Percentiles rank a stretch among this genome's conserved stretches.
These are phyloP conservation scores for Chloromyia formosa DNA, from an alignment of 2,888 invertebrate species.

Conservation along the genomic window DNA sequence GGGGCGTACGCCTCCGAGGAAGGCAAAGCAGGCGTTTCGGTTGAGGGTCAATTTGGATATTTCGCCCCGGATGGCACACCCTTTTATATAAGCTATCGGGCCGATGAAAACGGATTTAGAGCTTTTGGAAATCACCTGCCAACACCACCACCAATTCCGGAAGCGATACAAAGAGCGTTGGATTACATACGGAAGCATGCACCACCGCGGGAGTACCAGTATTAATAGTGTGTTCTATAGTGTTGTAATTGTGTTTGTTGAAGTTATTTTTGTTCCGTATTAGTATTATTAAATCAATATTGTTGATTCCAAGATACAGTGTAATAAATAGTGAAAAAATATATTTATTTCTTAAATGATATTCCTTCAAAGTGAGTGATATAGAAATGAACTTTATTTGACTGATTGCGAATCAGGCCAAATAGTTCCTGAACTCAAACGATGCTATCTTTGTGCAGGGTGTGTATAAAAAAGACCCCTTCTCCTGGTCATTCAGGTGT, in stretches of 20 bases:
- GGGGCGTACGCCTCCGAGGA: slow-evolving; percentile 36
- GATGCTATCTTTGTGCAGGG: no score
- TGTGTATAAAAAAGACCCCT: no score
- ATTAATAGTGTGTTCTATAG: background rate
- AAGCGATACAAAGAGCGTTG: slow-evolving; percentile 24
- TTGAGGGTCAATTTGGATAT: slow-evolving; percentile 31
- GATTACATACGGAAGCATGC: slow-evolving; percentile 28
- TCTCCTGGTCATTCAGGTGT: no score
- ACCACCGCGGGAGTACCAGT: background rate
- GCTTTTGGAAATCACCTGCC: slow-evolving; percentile 37
- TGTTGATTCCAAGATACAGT: no score
- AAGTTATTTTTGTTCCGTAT: background rate
- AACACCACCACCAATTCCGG: slow-evolving; percentile 35
- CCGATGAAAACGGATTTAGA: slow-evolving; percentile 32
- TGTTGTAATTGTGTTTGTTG: background rate
- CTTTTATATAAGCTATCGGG: slow-evolving; percentile 26
- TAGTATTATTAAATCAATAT: slow-evolving; percentile 6
- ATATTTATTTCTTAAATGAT: no score
- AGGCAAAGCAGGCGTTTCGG: slow-evolving; percentile 29
- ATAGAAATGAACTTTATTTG: no score
- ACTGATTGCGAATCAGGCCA: no score
- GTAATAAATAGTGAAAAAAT: no score
- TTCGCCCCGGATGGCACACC: slow-evolving; percentile 30
- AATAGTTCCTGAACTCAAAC: no score
- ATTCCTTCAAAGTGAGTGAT: no score